Evolutionary conservation across 1,140 invertebrate species (phyloP).

Genomic region (Papilio aristodemus): DNA sequence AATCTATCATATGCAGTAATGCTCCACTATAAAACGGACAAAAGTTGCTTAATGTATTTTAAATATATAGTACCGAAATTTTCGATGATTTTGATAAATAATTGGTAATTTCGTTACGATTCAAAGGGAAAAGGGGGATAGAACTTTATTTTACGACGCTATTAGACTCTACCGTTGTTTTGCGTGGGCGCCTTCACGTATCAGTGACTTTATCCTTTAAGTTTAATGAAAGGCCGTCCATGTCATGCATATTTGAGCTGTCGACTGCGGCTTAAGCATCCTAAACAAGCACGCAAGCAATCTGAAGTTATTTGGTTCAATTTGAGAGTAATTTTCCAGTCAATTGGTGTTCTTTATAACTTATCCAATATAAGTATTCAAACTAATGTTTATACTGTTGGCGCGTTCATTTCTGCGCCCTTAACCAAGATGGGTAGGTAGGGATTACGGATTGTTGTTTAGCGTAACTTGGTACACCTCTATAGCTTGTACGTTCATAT

Average conservation of each 20-base stretch:
- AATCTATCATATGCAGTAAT: too few species aligned
- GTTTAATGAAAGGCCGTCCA: slow-evolving; percentile 22
- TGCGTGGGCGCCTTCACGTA: slow-evolving; percentile 9
- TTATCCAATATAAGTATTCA: slow-evolving; percentile 19
- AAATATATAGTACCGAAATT: too few species aligned
- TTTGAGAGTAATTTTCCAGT: slow-evolving; percentile 23
- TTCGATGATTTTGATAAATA: background rate
- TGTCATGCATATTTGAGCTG: slow-evolving; percentile 19
- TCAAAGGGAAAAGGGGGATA: background rate
- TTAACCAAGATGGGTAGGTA: too few species aligned
- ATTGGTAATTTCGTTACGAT: background rate
- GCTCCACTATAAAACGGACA: too few species aligned
- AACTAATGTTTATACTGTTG: background rate
- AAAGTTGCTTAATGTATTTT: too few species aligned
- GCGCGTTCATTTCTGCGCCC: background rate
- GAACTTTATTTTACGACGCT: slow-evolving; percentile 11
- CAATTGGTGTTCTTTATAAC: slow-evolving; percentile 24
- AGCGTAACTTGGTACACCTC: too few species aligned
- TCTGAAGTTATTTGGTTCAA: slow-evolving; percentile 25
- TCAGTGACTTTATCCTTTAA: slow-evolving; percentile 25
- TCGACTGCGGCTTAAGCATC: slow-evolving; percentile 13
- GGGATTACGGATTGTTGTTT: too few species aligned
- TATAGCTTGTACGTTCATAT: too few species aligned
- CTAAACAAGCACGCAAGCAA: slow-evolving; percentile 30
- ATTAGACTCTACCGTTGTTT: slow-evolving; percentile 15